Base-by-base conservation (phyloP, 2,888 invertebrate species). In the Plutella xylostella region DNA sequence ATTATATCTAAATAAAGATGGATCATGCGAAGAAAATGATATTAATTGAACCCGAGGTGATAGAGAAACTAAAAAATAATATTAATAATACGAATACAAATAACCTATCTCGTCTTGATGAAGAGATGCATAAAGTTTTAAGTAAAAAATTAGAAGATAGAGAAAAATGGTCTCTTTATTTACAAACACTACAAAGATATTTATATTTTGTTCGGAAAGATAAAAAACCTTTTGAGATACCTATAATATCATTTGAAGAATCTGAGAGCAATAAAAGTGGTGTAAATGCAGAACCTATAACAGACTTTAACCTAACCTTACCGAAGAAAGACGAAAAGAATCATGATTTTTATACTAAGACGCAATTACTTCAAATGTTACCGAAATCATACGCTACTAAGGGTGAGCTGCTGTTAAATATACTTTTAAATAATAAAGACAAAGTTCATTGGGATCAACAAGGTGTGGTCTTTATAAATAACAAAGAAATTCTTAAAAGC, bases 121-220 rank as follows among this genome's bases (percentile, higher is more conserved):
- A 9, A 21, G 55, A 56, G 46, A 55, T 51, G 54, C 42, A 53
- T 45, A 48, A 53, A 31, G 48, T 53, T 15, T 42, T 51, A 28
- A 54, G 47, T 22, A 52, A 45, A 38, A 51, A 53, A 37, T 42
- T 45, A 6, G 46, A 55, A 6, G 56, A 56, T 45, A 48, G 53
- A 43, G 49, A 53, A 46, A 56, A 58, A 39, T 55, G 54, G 42
- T n/a, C 45, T 30, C 43, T 51, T 38, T 56, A 58, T 39, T 44
- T 55, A 43, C 55, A 56, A 54, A 46, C 48, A 28, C 20, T 58
- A 20, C 55, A 54, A 45, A 49, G 56, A 47, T 58, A 53, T 45
- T 43, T 55, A 35, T 45, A 56, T 39, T 54, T 56, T 34, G 46
- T 31, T 28, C 47, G 45, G 31, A 33, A 53, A 51, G 50, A 48